Evolutionary conservation across 92 coral and sea anemone species (phyloP).

Genomic region (Blastomussa wellsi): DNA sequence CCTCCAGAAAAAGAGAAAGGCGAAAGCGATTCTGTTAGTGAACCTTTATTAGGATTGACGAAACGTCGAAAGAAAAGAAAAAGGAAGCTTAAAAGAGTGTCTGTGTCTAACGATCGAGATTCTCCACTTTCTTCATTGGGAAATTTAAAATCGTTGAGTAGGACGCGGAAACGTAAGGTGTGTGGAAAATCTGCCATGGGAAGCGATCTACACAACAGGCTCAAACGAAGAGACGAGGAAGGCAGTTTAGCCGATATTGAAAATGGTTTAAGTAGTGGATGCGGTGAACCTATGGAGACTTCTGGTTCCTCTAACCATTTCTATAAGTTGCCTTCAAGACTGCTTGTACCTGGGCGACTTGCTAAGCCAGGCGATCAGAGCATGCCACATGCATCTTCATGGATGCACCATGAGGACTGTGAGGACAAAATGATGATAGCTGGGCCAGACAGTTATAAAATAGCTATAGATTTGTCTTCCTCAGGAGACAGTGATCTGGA

Average conservation of each 20-base stretch:
- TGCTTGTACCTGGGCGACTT: neutral
- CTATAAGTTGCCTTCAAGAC: constrained; percentile 37
- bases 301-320: constrained; percentile 32
- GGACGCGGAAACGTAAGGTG: constrained; percentile 34
- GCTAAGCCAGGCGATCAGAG: neutral
- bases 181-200: constrained; percentile 48
- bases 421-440: constrained; percentile 27
- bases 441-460: constrained; percentile 17
- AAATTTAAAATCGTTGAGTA: constrained; percentile 32
- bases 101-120: constrained; percentile 49
- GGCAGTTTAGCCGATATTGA: constrained; percentile 62
- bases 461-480: constrained; percentile 48
- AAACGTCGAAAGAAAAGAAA: constrained; percentile 82
- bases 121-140: constrained; percentile 22
- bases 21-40: constrained; percentile 84
- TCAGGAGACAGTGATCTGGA: constrained; percentile 81
- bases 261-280: constrained; percentile 65
- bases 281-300: constrained; percentile 57
- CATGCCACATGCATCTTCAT: neutral
- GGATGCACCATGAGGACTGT: constrained; percentile 2
- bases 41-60: constrained; percentile 57
- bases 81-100: constrained; percentile 77
- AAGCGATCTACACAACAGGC: constrained; percentile 52
- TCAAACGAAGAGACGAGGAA: constrained; percentile 57
- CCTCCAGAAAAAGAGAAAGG: constrained; percentile 69